phyloP scores from a whole-genome alignment of 2,888 invertebrate species.

The Dynastes maya region DNA sequence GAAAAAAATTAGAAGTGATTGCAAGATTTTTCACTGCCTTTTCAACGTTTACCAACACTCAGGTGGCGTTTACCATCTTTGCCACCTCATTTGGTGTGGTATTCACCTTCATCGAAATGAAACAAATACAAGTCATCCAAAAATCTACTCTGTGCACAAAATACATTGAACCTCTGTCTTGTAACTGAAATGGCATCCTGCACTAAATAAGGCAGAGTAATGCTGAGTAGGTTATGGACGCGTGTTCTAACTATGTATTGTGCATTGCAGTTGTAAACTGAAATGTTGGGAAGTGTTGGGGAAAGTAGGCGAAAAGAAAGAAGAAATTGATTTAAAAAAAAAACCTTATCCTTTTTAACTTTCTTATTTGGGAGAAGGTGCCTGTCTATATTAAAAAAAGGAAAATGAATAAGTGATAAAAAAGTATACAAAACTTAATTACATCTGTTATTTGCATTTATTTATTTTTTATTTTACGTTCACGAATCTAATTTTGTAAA shows the following conservation, averaged over 20 bases:
- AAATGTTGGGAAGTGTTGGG: not conserved
- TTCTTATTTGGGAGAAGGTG: not conserved
- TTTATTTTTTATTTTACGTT: not conserved
- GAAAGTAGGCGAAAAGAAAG: too few species aligned
- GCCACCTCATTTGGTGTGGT: not conserved
- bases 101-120: not conserved
- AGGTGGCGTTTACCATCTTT: not conserved
- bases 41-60: not conserved
- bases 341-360: not conserved
- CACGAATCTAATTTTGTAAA: not conserved
- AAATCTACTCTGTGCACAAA: not conserved
- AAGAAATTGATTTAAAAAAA: not conserved
- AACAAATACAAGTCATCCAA: too few species aligned
- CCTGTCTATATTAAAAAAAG: not conserved
- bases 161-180: too few species aligned
- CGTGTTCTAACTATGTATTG: not conserved
- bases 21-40: conserved; percentile 10
- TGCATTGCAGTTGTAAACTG: not conserved
- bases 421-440: not conserved
- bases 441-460: conserved; percentile 15
- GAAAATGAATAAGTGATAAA: not conserved
- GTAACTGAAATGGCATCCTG: too few species aligned
- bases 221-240: not conserved
- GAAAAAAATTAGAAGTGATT: not conserved
- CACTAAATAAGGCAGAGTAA: not conserved